These are phyloP conservation scores for Tryphoninae sp. DNA, from an alignment of 2,888 invertebrate species.

Conservation along the genomic window DNA sequence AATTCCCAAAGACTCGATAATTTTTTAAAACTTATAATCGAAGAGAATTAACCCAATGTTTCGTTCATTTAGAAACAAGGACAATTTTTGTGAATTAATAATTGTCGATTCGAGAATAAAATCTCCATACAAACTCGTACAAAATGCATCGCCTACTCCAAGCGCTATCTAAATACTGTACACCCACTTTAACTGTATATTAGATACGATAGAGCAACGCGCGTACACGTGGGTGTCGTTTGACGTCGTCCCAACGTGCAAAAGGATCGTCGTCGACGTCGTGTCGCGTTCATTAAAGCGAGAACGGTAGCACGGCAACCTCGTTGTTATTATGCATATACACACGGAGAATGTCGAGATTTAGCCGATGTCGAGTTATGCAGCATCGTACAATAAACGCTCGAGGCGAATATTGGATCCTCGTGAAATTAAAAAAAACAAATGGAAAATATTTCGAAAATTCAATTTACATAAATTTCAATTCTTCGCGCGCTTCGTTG, in stretches of 20 bases:
- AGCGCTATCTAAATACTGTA: constrained; percentile 51
- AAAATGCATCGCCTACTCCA: constrained; percentile 35
- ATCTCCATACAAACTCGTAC: constrained; percentile 21
- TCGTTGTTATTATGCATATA: constrained; percentile 33
- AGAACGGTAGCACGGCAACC: constrained; percentile 32
- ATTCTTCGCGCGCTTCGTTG: too few relatives aligned
- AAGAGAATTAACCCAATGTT: too few relatives aligned
- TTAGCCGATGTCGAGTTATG: background rate
- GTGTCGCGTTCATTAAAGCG: constrained; percentile 30
- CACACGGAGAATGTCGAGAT: constrained; percentile 4
- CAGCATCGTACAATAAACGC: background rate
- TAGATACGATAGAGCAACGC: constrained; percentile 51
- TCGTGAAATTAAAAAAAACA: background rate
- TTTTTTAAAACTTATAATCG: too few relatives aligned
- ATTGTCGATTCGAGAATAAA: constrained; percentile 53
- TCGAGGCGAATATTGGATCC: background rate
- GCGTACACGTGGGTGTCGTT: constrained; percentile 68
- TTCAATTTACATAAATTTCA: too few relatives aligned
- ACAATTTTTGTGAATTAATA: too few relatives aligned
- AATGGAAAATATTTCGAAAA: background rate
- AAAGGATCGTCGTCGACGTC: constrained; percentile 34
- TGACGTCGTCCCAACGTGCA: constrained; percentile 46
- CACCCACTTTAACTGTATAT: constrained; percentile 58
- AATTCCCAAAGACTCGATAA: too few relatives aligned
- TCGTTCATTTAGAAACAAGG: too few relatives aligned